Evolutionary conservation across 2,888 invertebrate genomes (phyloP), one percentile per base, ranked within the genome.

Genomic region (Parnassius glacialis): DNA sequence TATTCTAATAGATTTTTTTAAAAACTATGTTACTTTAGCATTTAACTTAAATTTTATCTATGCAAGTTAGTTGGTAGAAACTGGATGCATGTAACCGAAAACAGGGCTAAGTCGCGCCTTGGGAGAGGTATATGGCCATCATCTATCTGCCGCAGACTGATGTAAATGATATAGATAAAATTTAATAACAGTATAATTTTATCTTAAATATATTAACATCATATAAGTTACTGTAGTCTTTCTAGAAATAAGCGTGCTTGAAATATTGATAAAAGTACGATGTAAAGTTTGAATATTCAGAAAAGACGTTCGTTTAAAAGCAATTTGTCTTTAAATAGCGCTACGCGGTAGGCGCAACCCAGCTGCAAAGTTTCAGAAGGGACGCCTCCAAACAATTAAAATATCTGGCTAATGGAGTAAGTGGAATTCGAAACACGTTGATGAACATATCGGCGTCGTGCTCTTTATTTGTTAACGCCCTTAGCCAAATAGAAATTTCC

Each of bases 401-500:
- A 91, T 90, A 89, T 90, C 90, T 79, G 80, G 77, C 90, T 91
- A 91, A 91, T 91, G 90, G 90, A 90, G 79, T 83, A 71, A 73
- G 71, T 75, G 85, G 90, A 86, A 90, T 90, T 74, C 73, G 75
- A 83, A 87, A 74, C 76, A 87, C 76, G 87, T 86, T 90, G 88
- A 91, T 90, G 88, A 90, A 90, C 85, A 90, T 87, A 85, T 90
- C 76, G 77, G 78, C 74, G 75, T 70, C 78, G 76, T 81, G 81
- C 83, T 76, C 79, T 81, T 79, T 80, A 82, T 84, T 84, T 81
- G 81, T 81, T 78, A 73, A 72, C 73, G 71, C 75, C 73, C 62
- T 62, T 20, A 47, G 41, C 62, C 41, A 13, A 44, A 41, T 25
- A 25, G 25, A 69, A 66, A 75, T 74, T 73, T 73, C 72, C 71